These are phyloP conservation scores for Ferrisia virgata DNA, from an alignment of 2,888 invertebrate genomes.

Conservation along the genomic window DNA sequence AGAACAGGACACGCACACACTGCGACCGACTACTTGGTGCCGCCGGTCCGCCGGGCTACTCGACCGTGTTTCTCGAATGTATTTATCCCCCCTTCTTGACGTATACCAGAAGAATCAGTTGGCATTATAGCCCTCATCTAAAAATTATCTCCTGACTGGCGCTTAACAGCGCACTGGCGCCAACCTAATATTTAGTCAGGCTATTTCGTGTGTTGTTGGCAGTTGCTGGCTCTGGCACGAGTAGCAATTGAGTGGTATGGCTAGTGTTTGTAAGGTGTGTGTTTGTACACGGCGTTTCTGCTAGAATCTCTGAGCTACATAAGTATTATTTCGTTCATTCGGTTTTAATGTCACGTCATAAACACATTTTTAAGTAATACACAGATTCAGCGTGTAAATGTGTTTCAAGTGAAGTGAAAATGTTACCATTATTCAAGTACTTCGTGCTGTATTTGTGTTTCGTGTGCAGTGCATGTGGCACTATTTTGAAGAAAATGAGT, in stretches of 20 bases:
- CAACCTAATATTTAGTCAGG: slow-evolving; percentile 31
- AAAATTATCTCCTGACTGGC: slow-evolving; percentile 40
- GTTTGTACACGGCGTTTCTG: background rate
- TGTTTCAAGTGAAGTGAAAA: background rate
- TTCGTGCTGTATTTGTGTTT: background rate
- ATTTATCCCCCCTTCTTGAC: slow-evolving; percentile 30
- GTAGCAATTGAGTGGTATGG: background rate
- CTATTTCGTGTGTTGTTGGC: background rate
- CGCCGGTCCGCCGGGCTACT: background rate
- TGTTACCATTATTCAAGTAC: background rate
- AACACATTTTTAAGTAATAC: background rate
- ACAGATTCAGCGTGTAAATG: background rate
- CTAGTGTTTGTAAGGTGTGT: background rate
- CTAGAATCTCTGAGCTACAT: background rate
- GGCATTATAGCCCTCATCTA: slow-evolving; percentile 8
- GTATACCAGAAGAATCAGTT: slow-evolving; percentile 35
- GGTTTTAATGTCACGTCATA: background rate
- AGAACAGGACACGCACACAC: slow-evolving; percentile 30
- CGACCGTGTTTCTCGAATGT: slow-evolving; percentile 28
- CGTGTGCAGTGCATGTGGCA: background rate
- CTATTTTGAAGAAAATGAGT: background rate
- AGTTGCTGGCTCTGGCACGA: background rate
- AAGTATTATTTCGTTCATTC: background rate
- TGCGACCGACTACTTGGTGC: slow-evolving; percentile 43
- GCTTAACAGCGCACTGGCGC: slow-evolving; percentile 43